Base-by-base conservation (phyloP, 2,113 vertebrate genomes). In the Xiphophorus couchianus region DNA sequence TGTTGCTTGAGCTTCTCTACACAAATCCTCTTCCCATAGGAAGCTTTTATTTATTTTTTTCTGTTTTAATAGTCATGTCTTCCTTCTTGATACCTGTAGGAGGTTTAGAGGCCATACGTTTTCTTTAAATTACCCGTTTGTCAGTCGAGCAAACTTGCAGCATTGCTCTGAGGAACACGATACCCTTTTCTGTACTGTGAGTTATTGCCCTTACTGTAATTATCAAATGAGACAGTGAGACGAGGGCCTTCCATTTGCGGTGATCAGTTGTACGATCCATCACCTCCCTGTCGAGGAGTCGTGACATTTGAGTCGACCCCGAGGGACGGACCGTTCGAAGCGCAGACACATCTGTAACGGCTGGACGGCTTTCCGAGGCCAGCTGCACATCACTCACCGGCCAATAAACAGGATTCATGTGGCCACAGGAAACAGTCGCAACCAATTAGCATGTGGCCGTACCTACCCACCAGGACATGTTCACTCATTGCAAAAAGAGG, bases 401-500 rank as follows among this genome's bases (percentile, higher is more conserved):
- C 83, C 86, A 86, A 89, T 90, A 86, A 92, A 82, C 84, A 83
- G 74, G 75, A 72, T 84, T 83, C 74, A 82, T 73, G 68, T 74
- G 86, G 73, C 88, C 81, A 89, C 86, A 85, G 90, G 91, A 93
- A 92, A 78, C 71, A 29, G 82, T 86, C 81, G 48, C 33, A 63
- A 80, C 84, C 85, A 71, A 88, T 90, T 88, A 86, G 83, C 81
- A 74, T 90, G 76, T 71, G 81, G 83, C 87, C 74, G 71, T 70
- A 63, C 12, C 25, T 76, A 27, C 69, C 73, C 30, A n/a, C n/a
- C 35, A 69, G 35, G 10, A 33, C 62, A 66, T 66, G 42, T 58
- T 9, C 2, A 13, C 76, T 39, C 48, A 73, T 25, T 48, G 67
- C 74, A 44, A 39, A 0, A 71, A 87, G 86, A 71, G 88, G 84